Evolutionary conservation across 2,888 invertebrate species (phyloP).

Genomic region (Hipparchia sbordonii): DNA sequence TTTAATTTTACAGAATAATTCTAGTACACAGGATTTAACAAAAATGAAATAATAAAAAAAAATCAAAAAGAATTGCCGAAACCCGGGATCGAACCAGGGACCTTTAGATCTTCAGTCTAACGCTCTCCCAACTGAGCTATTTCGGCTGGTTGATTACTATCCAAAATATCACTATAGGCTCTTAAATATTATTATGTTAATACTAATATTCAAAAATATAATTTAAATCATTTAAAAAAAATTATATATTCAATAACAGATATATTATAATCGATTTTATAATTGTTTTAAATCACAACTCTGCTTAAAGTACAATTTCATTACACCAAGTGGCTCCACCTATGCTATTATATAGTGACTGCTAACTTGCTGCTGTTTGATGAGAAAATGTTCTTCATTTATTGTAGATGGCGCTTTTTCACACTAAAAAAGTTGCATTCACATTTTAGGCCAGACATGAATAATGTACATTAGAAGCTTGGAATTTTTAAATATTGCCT

Average conservation of each 20-base stretch:
- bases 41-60: constrained; percentile 30
- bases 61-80: constrained; percentile 77
- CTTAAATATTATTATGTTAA: background rate
- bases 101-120: constrained; percentile 88
- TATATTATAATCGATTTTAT: background rate
- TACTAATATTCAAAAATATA: too few species aligned
- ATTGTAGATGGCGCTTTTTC: constrained; percentile 47
- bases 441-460: too few species aligned
- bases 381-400: background rate
- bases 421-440: too few species aligned
- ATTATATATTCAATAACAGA: background rate
- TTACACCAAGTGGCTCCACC: constrained; percentile 24
- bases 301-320: background rate
- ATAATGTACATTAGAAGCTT: too few species aligned
- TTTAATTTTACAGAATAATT: background rate
- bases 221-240: background rate
- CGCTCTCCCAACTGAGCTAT: constrained; percentile 87
- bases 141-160: constrained; percentile 62
- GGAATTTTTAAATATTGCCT: too few species aligned
- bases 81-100: constrained; percentile 88
- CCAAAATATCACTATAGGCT: constrained; percentile 44
- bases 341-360: constrained; percentile 20
- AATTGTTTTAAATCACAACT: background rate
- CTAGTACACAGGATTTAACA: background rate
- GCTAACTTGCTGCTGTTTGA: background rate